Evolutionary conservation across 2,797 vertebrate genomes (phyloP), one percentile per base, ranked within the genome.

Genomic region (Phataginus tetradactyla): DNA sequence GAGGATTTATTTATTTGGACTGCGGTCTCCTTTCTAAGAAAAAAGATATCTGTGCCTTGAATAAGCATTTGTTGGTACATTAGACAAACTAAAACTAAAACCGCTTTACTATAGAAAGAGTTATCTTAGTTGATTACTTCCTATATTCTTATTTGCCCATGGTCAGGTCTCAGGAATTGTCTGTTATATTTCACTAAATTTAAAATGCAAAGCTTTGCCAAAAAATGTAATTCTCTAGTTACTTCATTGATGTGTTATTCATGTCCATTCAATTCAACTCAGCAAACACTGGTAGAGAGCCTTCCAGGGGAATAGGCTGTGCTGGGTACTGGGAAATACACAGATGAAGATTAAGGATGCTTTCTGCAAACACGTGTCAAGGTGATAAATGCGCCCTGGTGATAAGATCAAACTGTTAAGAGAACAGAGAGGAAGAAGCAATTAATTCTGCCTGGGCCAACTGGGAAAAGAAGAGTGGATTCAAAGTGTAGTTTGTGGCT

Each of bases 11-110:
- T 74, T 55, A 51, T 77, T 45, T 94, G 94, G 61, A 93, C 59
- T 94, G 45, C 57, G 75, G 34, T 95, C 57, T 45, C 51, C 84
- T 72, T 86, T 97, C 95, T 92, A 94, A 96, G 92, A 95, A 84
- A 84, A 49, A 90, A 9, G 27, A 39, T 7, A 69, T 94, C 66
- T 51, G 91, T 86, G 93, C 88, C 69, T 96, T 78, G 75, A 86
- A 45, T 0, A 75, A 96, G 42, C 74, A 59, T 95, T 64, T 97
- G 61, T 88, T 42, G 79, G 80, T 86, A 86, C 75, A 91, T 86
- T 91, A 53, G 68, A 32, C 20, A 74, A 88, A 64, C 68, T 53
- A 84, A 92, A 94, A 79, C 37, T 66, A 63, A 42, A 93, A 72
- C n/a, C 49, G 15, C 81, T 74, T 23, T 25, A 64, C 87, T 61